A percentile compares a stretch with the other conserved stretches of the same genome.
Conservation (phyloP, 2,888 invertebrate species). For the Sesia apiformis region DNA sequence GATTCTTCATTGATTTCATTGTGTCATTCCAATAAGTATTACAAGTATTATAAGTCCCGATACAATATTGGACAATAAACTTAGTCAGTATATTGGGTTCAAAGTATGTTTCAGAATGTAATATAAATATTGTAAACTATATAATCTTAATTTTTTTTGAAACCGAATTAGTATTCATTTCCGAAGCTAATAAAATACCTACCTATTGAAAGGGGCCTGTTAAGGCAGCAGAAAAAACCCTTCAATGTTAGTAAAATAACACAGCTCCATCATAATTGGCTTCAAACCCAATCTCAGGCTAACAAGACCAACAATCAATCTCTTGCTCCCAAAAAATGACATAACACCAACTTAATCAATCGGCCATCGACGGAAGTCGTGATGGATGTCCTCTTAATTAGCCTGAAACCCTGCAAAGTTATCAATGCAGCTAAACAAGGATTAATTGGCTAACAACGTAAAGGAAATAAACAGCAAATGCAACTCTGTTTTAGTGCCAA, state of each 20-base stretch:
- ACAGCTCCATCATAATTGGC: not conserved
- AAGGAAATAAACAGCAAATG: not conserved
- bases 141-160: too few relatives aligned
- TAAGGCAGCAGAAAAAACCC: not conserved
- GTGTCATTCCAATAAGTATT: too few relatives aligned
- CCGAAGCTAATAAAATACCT: too few relatives aligned
- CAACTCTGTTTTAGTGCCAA: not conserved
- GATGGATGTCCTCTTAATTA: constrained; percentile 21
- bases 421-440: not conserved
- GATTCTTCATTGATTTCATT: too few relatives aligned
- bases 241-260: not conserved
- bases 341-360: constrained; percentile 47
- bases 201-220: not conserved
- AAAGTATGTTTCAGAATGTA: too few relatives aligned
- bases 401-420: constrained; percentile 2
- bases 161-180: too few relatives aligned
- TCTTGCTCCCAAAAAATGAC: constrained; percentile 35
- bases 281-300: constrained; percentile 2
- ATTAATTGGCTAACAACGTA: not conserved
- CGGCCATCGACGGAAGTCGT: constrained; percentile 32
- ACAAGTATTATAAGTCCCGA: too few relatives aligned
- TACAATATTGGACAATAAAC: too few relatives aligned
- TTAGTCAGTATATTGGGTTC: too few relatives aligned
- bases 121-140: too few relatives aligned
- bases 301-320: constrained; percentile 31